Percentiles rank a stretch among this genome's conserved stretches.
These are phyloP conservation scores for Sepiola atlantica DNA, from an alignment of 2,888 invertebrate genomes.

Conservation along the genomic window DNA sequence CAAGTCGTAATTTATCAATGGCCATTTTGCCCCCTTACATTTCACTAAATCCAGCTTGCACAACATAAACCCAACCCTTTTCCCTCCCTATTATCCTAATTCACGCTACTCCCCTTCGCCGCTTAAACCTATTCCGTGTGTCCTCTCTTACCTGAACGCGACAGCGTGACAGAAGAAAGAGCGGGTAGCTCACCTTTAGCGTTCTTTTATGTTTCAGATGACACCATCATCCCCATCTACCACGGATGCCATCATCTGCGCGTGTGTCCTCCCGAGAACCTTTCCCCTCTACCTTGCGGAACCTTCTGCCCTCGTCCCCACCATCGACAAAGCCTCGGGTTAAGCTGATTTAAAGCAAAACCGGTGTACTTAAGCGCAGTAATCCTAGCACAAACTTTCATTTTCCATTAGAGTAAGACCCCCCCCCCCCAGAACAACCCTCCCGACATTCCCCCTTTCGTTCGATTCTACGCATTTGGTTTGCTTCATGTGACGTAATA, in stretches of 20 bases:
- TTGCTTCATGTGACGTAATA: not conserved
- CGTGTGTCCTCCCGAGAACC: not conserved
- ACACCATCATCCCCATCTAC: not conserved
- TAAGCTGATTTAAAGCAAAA: constrained; percentile 2
- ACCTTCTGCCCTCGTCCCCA: not conserved
- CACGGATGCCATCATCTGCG: not conserved
- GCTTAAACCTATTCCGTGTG: not conserved
- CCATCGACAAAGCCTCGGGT: not conserved
- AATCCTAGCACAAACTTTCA: not conserved
- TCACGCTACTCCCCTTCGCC: not conserved
- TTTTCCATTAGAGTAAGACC: not conserved
- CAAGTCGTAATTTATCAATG: not conserved
- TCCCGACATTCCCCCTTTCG: too few relatives aligned
- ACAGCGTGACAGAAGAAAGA: not conserved
- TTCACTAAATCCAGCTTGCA: not conserved
- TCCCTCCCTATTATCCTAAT: not conserved
- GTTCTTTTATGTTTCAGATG: not conserved
- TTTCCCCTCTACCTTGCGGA: not conserved
- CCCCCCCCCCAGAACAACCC: too few relatives aligned
- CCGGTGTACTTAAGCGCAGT: not conserved
- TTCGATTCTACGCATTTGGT: not conserved
- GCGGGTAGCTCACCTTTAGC: not conserved
- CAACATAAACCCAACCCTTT: not conserved
- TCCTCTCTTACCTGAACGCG: not conserved
- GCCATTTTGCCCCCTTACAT: not conserved